phyloP scores from a whole-genome alignment of 2,888 invertebrate genomes.

The Parascotia fuliginaria region DNA sequence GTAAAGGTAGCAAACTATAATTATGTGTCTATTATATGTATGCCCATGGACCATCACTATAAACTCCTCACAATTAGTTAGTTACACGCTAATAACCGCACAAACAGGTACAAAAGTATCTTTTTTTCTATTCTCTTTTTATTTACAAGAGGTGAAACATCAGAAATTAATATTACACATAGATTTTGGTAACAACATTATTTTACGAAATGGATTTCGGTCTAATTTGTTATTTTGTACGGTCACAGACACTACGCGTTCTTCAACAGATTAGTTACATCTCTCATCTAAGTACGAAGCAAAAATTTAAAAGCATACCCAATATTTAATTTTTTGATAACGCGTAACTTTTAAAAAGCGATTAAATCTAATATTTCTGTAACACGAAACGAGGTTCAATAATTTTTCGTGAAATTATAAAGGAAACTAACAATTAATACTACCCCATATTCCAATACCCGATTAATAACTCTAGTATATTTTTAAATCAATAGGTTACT shows the following conservation, averaged over 20 bases:
- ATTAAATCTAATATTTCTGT: constrained; percentile 53
- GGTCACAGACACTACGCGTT: constrained; percentile 48
- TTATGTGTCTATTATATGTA: constrained; percentile 20
- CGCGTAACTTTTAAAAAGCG: constrained; percentile 57
- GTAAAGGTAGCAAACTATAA: background rate
- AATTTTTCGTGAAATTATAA: constrained; percentile 38
- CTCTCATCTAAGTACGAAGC: constrained; percentile 71
- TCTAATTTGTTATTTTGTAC: constrained; percentile 51
- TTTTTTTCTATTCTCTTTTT: constrained; percentile 57
- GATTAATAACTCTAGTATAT: constrained; percentile 48
- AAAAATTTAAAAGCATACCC: constrained; percentile 62
- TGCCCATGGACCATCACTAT: constrained; percentile 26
- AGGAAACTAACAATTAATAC: constrained; percentile 45
- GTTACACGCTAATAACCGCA: constrained; percentile 65
- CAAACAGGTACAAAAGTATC: constrained; percentile 82
- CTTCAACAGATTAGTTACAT: constrained; percentile 44
- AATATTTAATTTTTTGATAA: constrained; percentile 37
- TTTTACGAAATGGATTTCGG: constrained; percentile 44
- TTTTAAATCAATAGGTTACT: constrained; percentile 47
- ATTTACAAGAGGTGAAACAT: constrained; percentile 69
- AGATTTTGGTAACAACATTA: constrained; percentile 54
- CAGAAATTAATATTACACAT: constrained; percentile 48
- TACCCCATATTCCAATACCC: constrained; percentile 55
- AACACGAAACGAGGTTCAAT: constrained; percentile 58
- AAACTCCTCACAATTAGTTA: constrained; percentile 46